phyloP scores from a whole-genome alignment of 2,888 invertebrate genomes.

The Cryptus armator region DNA sequence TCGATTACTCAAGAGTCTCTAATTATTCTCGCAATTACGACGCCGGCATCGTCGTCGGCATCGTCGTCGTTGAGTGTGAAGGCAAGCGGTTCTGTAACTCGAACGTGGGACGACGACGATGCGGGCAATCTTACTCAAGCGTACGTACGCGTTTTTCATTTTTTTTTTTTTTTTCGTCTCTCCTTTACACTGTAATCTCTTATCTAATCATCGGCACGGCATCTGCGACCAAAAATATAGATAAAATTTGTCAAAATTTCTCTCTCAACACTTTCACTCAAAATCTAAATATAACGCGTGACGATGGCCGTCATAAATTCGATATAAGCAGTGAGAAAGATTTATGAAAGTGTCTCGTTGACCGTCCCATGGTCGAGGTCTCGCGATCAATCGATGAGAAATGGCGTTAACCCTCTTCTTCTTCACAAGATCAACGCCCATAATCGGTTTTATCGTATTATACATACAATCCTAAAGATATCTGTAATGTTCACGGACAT shows the following conservation, averaged over 20 bases:
- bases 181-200: neutral
- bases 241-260: neutral
- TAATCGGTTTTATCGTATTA: neutral
- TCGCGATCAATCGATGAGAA: conserved; percentile 69
- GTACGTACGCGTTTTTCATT: conserved; percentile 44
- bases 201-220: neutral
- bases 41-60: conserved; percentile 17
- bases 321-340: neutral
- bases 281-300: neutral
- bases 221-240: neutral
- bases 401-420: conserved; percentile 55
- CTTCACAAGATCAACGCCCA: neutral
- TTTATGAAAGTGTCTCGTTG: neutral
- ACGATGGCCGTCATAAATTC: neutral
- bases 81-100: conserved; percentile 60
- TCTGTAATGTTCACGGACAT: neutral
- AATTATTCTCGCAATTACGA: conserved; percentile 54
- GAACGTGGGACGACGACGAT: conserved; percentile 65
- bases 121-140: conserved; percentile 39
- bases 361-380: conserved; percentile 63
- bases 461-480: neutral
- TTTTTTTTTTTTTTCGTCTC: neutral
- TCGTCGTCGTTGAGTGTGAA: conserved; percentile 14
- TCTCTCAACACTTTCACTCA: neutral
- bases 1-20: conserved; percentile 48